Evolutionary conservation across 2,888 invertebrate species (phyloP).

Genomic region (Zonitis immaculata): DNA sequence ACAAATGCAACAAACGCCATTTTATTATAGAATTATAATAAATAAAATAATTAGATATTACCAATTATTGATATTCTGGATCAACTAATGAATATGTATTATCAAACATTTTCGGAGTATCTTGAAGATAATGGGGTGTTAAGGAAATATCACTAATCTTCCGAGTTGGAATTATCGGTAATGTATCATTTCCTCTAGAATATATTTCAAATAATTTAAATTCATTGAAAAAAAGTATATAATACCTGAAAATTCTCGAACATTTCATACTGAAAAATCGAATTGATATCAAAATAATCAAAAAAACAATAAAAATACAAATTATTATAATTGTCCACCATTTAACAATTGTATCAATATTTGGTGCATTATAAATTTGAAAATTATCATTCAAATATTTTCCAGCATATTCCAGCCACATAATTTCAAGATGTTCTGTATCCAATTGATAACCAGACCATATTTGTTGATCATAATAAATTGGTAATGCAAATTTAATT

Average conservation of each 20-base stretch:
- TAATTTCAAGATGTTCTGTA: slow-evolving; percentile 15
- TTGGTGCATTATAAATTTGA: slow-evolving; percentile 13
- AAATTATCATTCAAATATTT: slow-evolving; percentile 12
- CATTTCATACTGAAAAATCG: background rate
- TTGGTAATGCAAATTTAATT: slow-evolving; percentile 22
- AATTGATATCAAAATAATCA: background rate
- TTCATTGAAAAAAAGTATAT: no score
- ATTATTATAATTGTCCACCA: slow-evolving; percentile 18
- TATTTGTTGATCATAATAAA: slow-evolving; percentile 10
- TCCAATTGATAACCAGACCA: slow-evolving; percentile 21
- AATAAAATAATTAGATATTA: no score
- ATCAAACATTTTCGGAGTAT: slow-evolving; percentile 25
- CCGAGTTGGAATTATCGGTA: slow-evolving; percentile 1
- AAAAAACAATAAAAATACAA: slow-evolving; percentile 5
- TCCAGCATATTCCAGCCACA: slow-evolving; percentile 23
- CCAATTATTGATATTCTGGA: slow-evolving; percentile 12
- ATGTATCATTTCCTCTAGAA: slow-evolving; percentile 11
- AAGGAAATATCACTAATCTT: slow-evolving; percentile 14
- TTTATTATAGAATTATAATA: no score
- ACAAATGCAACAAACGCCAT: no score
- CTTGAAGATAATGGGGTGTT: slow-evolving; percentile 21
- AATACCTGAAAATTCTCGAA: background rate
- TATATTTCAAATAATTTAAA: no score
- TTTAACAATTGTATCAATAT: slow-evolving; percentile 4
- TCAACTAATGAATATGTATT: slow-evolving; percentile 16